Conservation (phyloP, 2,888 invertebrate species). For the Lithophane semibrunnea region DNA sequence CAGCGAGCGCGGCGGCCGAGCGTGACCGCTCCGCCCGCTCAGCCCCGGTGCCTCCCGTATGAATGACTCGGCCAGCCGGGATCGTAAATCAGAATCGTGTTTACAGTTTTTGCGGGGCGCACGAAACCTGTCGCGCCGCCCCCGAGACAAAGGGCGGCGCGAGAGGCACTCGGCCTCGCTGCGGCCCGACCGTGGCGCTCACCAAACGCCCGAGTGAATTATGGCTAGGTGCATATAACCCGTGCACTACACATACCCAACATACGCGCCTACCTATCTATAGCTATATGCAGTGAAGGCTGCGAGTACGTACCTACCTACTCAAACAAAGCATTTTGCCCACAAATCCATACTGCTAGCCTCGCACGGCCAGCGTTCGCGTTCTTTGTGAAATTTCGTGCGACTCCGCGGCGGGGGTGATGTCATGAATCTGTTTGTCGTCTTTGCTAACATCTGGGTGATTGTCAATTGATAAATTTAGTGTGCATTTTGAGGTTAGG, state of each 20-base stretch:
- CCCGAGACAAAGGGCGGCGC: conserved; percentile 82
- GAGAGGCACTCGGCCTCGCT: conserved; percentile 75
- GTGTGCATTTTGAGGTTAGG: conserved; percentile 88
- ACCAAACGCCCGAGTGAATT: conserved; percentile 78
- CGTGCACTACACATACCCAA: conserved; percentile 80
- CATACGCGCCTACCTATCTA: conserved; percentile 82
- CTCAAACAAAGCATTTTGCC: conserved; percentile 89
- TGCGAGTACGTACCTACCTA: conserved; percentile 86
- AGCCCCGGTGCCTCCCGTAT: conserved; percentile 74
- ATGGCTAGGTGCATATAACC: conserved; percentile 85
- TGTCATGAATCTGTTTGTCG: conserved; percentile 77
- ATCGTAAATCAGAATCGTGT: conserved; percentile 87
- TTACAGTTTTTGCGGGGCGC: conserved; percentile 87
- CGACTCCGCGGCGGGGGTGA: conserved; percentile 78
- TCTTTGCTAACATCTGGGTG: conserved; percentile 86
- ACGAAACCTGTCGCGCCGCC: conserved; percentile 84
- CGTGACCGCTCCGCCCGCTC: conserved; percentile 85
- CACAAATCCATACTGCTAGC: conserved; percentile 83
- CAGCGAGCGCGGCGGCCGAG: conserved; percentile 85
- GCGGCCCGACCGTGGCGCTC: conserved; percentile 77
- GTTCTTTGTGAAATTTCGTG: conserved; percentile 82
- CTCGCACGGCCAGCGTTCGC: conserved; percentile 78
- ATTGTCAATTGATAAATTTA: conserved; percentile 81
- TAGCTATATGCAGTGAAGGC: conserved; percentile 87
- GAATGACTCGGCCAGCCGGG: conserved; percentile 80